phyloP scores from a whole-genome alignment of 2,113 vertebrate species.

The Nansenia antarctica region DNA sequence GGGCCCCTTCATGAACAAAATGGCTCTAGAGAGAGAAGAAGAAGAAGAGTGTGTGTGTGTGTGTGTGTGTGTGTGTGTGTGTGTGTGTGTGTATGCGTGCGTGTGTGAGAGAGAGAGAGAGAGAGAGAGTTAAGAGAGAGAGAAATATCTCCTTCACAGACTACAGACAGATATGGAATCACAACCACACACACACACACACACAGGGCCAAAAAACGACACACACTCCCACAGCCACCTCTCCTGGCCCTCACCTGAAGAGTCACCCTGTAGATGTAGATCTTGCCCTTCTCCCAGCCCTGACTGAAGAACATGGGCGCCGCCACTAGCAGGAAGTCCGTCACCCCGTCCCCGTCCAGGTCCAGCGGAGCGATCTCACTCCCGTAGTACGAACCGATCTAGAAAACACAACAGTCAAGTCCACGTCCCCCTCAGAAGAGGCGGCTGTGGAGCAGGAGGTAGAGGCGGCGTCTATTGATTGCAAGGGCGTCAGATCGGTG shows the following conservation, averaged over 20 bases:
- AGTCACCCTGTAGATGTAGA: constrained; percentile 81
- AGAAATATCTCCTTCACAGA: too few species aligned
- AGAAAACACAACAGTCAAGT: background rate
- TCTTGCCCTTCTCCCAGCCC: constrained; percentile 84
- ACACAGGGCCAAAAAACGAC: background rate
- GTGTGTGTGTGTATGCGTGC: too few species aligned
- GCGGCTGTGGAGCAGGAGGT: too few species aligned
- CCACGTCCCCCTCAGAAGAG: background rate
- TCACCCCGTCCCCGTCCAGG: constrained; percentile 76
- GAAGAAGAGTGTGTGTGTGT: background rate
- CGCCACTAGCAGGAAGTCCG: constrained; percentile 86
- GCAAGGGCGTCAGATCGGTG: too few species aligned
- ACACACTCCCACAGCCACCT: background rate
- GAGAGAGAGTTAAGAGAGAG: too few species aligned
- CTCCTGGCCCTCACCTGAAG: background rate
- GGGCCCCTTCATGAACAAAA: constrained; percentile 76
- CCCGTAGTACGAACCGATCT: constrained; percentile 97
- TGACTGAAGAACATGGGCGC: constrained; percentile 94
- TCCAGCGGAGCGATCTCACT: constrained; percentile 88
- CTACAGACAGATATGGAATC: too few species aligned
- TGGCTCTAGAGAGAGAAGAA: constrained; percentile 61
- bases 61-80: background rate
- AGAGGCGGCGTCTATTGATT: too few species aligned
- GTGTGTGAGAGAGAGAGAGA: too few species aligned
- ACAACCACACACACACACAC: background rate